Evolutionary conservation across 2,888 invertebrate species (phyloP), one percentile per base, ranked within the genome.

Genomic region (Chrysolina oricalcia): DNA sequence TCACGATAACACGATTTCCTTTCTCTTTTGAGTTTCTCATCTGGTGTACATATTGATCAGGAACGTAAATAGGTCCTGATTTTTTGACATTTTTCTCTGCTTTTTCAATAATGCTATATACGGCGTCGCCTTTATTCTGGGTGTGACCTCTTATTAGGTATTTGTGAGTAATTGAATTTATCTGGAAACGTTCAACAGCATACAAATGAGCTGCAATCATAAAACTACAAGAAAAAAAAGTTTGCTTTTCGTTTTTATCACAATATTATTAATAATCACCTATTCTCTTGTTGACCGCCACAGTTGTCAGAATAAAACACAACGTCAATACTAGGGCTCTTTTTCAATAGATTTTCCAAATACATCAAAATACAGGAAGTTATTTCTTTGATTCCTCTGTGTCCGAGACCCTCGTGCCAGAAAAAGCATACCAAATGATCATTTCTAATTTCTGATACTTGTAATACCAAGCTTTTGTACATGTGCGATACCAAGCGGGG

Each of bases 401-500:
- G 40, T 10, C 73, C 77, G 21, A 77, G 66, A 3, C 63, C 79
- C 19, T 77, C 75, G 59, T 79, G 79, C 79, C 77, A 73, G 40
- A 79, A 73, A 43, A 64, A 77, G 69, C 70, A 67, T 19, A 40
- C 11, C 43, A 19, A 50, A 17, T 50, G 68, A 35, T 74, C 67
- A 21, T 65, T 48, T 72, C 40, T 21, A 17, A 69, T 69, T 41
- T 69, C 69, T 11, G 67, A 62, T 62, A 73, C 56, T 72, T 68
- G 50, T 5, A 43, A 67, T n/a, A n/a, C n/a, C n/a, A n/a, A n/a
- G n/a, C n/a, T n/a, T n/a, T n/a, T n/a, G n/a, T n/a, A n/a, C n/a
- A 78, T 35, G 23, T n/a, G n/a, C n/a, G n/a, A n/a, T n/a, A n/a
- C n/a, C n/a, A n/a, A n/a, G n/a, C n/a, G n/a, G n/a, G n/a, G n/a